Evolutionary conservation across 2,113 vertebrate species (phyloP), one percentile per base, ranked within the genome.

Genomic region (Callospermophilus lateralis): DNA sequence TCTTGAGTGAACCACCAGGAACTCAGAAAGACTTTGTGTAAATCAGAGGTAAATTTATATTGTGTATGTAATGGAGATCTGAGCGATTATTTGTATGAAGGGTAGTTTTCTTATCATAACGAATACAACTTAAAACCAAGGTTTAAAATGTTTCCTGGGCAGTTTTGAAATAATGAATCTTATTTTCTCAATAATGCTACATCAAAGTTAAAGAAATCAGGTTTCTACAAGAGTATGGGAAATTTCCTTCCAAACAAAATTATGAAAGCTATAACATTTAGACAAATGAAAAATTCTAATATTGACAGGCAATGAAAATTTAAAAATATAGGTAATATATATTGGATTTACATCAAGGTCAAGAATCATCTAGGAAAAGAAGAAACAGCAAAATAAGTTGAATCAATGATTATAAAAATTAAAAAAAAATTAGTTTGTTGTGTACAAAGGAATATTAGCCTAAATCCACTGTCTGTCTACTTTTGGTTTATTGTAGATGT

Each of bases 311-410:
- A 93, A 9, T 58, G 37, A 80, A 63, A 85, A 85, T 10, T 92
- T 4, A n/a, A 63, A 97, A 91, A 72, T 28, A 37, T 61, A 93
- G 70, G 55, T 93, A 94, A 15, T 12, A 7, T 76, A 42, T 4
- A 37, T 26, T 65, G 48, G 17, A 24, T 67, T 8, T 30, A 86
- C 95, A 72, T 61, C 24, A 77, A 19, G 63, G 90, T 80, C 15
- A 90, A 78, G 30, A 73, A 39, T 87, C 55, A 87, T 48, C 58
- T 32, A 93, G 72, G 51, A 84, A 93, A 87, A 77, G 19, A 24
- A 78, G 26, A 96, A 92, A 63, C 39, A 91, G 6, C 9, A 95
- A 95, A 95, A 70, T 88, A 86, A 88, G 28, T 65, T 65, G 78
- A 84, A 68, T 78, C 24, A 42, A 48, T 89, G 61, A 22, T 12